A percentile compares a stretch with the other conserved stretches of the same genome.
These are phyloP conservation scores for Empidonax alnorum DNA, from an alignment of 2,113 vertebrate genomes.

Conservation along the genomic window DNA sequence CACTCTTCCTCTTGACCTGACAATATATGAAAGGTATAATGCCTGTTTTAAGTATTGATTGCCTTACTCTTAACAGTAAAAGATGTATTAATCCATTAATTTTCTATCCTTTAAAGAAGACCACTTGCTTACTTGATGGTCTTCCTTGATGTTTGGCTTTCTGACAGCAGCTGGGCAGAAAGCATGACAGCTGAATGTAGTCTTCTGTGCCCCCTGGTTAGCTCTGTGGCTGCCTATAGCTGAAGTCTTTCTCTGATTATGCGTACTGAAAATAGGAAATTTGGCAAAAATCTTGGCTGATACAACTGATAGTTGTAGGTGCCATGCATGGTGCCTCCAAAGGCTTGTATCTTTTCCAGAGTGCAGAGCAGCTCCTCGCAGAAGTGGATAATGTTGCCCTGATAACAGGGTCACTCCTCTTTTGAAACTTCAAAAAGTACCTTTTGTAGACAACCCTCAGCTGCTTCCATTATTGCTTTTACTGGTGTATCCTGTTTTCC, in stretches of 20 bases:
- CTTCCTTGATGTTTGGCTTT: not conserved
- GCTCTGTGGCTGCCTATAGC: not conserved
- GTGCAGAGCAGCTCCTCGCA: not conserved
- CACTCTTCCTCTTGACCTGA: not conserved
- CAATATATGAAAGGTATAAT: not conserved
- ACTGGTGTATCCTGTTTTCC: not conserved
- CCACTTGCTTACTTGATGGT: not conserved
- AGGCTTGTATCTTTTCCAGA: not conserved
- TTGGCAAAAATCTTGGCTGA: not conserved
- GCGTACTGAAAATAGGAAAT: not conserved
- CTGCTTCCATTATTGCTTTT: not conserved
- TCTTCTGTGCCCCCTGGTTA: not conserved
- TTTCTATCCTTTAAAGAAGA: not conserved
- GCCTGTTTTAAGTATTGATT: not conserved
- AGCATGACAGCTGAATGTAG: not conserved
- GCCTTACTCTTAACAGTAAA: not conserved
- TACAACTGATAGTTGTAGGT: not conserved
- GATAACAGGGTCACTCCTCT: not conserved
- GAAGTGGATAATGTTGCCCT: not conserved
- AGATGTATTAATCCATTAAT: not conserved
- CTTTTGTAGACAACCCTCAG: not conserved
- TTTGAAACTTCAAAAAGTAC: not conserved
- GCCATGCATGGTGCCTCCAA: rapidly evolving
- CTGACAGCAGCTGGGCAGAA: not conserved
- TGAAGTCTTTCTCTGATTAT: not conserved